Base-by-base conservation (phyloP, 2,888 invertebrate species). In the Halocaridina rubra region DNA sequence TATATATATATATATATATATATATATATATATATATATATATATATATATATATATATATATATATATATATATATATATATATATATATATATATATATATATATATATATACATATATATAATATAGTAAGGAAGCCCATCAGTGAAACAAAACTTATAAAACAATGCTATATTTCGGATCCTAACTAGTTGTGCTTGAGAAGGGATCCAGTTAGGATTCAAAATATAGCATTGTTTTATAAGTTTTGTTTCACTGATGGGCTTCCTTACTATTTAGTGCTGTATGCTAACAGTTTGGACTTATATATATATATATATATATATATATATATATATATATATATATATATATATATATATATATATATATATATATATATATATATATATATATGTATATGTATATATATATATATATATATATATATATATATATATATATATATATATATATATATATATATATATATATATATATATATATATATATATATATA, bases 1-100 rank as follows among this genome's bases (percentile, higher is more conserved):
- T 69, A 69, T 69, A 69, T 69, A 27, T 24, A 69, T 69, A 24
- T 69, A 29, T 69, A 69, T 69, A 69, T 69, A 69, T 69, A 69
- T 69, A 69, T 69, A 69, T 69, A 29, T 69, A 29, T 69, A 13
- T 69, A 69, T 69, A 69, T 69, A 22, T 69, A 69, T 29, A 27
- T 69, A 69, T 69, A 69, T 69, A 27, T 27, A 29, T 29, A 29
- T 69, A 69, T 69, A 22, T 69, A 27, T 27, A 27, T 27, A 27
- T 61, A 61, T 19, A 67, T 67, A 67, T 67, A 24, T 67, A 5
- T 22, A 22, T 3, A 19, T 4, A 19, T 19, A 19, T 19, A 3
- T 10, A 22, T 67, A 67, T 27, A 67, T 67, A 67, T 67, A 27
- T 67, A 67, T 67, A 67, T 67, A 22, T 27, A 67, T 67, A 67